phyloP scores from a whole-genome alignment of 1,140 invertebrate genomes.

The Macrobrachium nipponense region DNA sequence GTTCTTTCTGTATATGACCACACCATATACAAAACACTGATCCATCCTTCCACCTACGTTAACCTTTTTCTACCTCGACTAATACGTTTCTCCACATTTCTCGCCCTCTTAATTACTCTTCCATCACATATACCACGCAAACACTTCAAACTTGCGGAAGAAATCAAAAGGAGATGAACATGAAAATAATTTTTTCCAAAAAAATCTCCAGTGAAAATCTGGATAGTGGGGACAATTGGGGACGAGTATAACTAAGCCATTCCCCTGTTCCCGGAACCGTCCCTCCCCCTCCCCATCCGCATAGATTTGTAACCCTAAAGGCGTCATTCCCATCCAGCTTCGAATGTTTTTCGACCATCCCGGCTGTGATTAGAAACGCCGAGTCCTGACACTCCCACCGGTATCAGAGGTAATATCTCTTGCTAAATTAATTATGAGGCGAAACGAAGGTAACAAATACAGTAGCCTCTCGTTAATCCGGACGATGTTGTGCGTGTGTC shows the following conservation, averaged over 20 bases:
- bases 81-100: too few species aligned
- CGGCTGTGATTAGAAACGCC: conserved; percentile 43
- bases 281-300: not conserved
- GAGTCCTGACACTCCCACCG: conserved; percentile 23
- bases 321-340: conserved; percentile 1
- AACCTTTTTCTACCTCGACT: too few species aligned
- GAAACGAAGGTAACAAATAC: conserved; percentile 49
- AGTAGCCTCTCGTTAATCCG: conserved; percentile 18
- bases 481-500: not conserved
- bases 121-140: too few species aligned
- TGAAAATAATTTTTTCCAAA: too few species aligned
- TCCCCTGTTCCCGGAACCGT: not conserved
- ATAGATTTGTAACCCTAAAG: not conserved
- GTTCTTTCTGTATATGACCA: too few species aligned
- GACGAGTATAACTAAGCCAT: not conserved
- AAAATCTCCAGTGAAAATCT: too few species aligned
- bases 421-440: conserved; percentile 56
- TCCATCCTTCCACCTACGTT: too few species aligned
- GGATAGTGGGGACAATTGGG: too few species aligned
- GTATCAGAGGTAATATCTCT: conserved; percentile 57
- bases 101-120: too few species aligned
- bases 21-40: too few species aligned
- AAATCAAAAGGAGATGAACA: too few species aligned
- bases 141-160: too few species aligned
- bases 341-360: conserved; percentile 18